Conservation (phyloP, 2,888 invertebrate genomes). For the Phalangium opilio region DNA sequence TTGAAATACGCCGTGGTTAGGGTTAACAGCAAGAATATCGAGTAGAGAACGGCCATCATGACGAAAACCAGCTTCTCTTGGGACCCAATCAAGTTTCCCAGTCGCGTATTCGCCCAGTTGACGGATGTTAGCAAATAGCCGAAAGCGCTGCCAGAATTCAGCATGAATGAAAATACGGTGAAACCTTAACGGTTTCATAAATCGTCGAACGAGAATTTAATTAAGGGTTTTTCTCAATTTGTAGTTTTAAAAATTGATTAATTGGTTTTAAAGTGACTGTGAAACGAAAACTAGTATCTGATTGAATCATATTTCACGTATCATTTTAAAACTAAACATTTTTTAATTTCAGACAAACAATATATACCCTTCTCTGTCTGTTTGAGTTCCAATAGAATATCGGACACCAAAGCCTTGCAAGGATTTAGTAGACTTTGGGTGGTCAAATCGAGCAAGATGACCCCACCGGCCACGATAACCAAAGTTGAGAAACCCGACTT, state of each 20-base stretch:
- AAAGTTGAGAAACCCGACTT: slow-evolving; percentile 10
- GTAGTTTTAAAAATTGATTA: no score
- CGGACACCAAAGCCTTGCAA: slow-evolving; percentile 26
- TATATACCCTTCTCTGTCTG: no score
- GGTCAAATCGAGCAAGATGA: slow-evolving; percentile 24
- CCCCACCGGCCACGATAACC: slow-evolving; percentile 21
- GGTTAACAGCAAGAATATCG: slow-evolving; percentile 23
- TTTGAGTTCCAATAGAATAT: slow-evolving; percentile 17
- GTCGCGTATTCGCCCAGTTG: slow-evolving; percentile 22
- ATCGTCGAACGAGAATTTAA: no score
- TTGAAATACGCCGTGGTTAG: slow-evolving; percentile 17
- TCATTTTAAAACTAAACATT: no score
- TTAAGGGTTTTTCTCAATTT: no score
- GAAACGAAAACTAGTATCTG: no score
- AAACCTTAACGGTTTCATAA: slow-evolving; percentile 21
- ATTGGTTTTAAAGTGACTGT: no score
- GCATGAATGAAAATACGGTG: slow-evolving; percentile 26
- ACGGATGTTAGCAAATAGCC: slow-evolving; percentile 26
- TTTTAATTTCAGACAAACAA: no score
- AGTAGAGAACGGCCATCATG: slow-evolving; percentile 21
- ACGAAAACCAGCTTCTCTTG: slow-evolving; percentile 25
- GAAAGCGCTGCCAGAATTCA: slow-evolving; percentile 27
- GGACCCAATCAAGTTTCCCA: slow-evolving; percentile 16
- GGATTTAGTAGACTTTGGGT: slow-evolving; percentile 27
- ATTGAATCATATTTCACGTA: no score